Evolutionary conservation across 2,797 vertebrate genomes (phyloP).

Genomic region (Phylloscopus collybita): DNA sequence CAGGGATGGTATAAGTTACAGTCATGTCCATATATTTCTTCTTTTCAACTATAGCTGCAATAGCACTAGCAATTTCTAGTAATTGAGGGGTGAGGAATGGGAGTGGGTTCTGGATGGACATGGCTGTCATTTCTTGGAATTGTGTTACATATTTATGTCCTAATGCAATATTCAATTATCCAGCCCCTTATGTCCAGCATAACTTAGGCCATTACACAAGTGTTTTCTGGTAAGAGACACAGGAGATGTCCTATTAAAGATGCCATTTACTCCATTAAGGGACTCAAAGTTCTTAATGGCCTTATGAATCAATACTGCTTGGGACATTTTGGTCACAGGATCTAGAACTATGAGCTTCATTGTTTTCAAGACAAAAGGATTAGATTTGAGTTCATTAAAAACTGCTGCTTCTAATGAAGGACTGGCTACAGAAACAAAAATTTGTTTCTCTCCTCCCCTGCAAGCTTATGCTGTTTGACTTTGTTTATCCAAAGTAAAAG

Average conservation of each 20-base stretch:
- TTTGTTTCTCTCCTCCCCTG: neutral
- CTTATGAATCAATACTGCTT: neutral
- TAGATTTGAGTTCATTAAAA: neutral
- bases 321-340: neutral
- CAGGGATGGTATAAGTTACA: neutral
- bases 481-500: neutral
- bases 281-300: neutral
- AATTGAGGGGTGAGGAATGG: neutral
- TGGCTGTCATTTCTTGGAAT: slow-evolving; percentile 4
- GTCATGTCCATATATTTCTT: neutral
- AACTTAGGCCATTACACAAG: neutral
- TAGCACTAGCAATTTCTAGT: neutral
- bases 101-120: neutral
- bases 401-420: neutral
- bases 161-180: neutral
- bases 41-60: neutral
- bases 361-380: neutral
- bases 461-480: neutral
- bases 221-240: neutral
- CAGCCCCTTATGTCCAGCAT: neutral
- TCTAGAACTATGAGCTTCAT: neutral
- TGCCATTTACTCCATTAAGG: neutral
- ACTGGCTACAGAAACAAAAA: neutral
- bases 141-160: neutral
- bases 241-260: neutral